A percentile compares a stretch with the other conserved stretches of the same genome.
Evolutionary conservation across 2,797 vertebrate genomes (phyloP).

Genomic region (Anableps anableps): DNA sequence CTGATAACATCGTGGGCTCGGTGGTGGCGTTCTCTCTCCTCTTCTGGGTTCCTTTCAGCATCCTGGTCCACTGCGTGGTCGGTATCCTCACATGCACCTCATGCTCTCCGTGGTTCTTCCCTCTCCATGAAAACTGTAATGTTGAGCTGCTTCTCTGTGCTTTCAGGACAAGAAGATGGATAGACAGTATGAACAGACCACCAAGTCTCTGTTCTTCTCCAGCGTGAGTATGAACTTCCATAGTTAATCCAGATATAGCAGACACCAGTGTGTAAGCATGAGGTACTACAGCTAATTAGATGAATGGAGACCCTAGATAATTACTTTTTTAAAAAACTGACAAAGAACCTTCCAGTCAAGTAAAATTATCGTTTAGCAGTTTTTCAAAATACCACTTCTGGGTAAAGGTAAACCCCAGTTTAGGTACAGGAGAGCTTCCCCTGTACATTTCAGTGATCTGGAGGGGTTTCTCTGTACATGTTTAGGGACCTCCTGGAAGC

Average conservation of each 20-base stretch:
- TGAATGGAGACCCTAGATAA: not conserved
- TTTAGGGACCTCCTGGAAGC: not conserved
- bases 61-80: conserved; percentile 97
- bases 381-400: too few relatives aligned
- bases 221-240: conserved; percentile 84
- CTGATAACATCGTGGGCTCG: conserved; percentile 95
- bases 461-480: not conserved
- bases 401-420: not conserved
- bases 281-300: not conserved
- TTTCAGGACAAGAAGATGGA: conserved; percentile 94
- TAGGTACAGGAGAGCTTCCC: too few relatives aligned
- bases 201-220: conserved; percentile 89
- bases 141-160: not conserved
- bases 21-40: conserved; percentile 94
- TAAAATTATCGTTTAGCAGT: too few relatives aligned
- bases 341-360: not conserved
- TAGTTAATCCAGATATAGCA: not conserved
- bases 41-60: conserved; percentile 95
- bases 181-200: conserved; percentile 89
- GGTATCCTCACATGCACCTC: conserved; percentile 10
- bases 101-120: too few relatives aligned
- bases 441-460: not conserved
- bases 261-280: not conserved
- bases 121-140: not conserved
- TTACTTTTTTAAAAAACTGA: too few relatives aligned